phyloP scores from a whole-genome alignment of 2,888 invertebrate genomes.

The Platerodrilus igneus region DNA sequence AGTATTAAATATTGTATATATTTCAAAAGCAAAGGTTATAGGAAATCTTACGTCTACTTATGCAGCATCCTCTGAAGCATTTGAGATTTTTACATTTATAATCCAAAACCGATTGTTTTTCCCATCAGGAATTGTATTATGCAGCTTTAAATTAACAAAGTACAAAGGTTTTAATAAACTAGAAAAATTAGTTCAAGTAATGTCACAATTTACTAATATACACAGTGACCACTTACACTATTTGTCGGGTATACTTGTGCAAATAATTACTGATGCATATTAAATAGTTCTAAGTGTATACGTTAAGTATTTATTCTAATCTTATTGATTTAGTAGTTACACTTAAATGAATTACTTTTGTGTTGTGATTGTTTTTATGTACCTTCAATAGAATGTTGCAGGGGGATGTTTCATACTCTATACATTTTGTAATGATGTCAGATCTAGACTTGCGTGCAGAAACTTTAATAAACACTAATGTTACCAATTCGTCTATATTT shows the following conservation, averaged over 20 bases:
- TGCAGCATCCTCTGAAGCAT: conserved; percentile 28
- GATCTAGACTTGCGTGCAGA: no score
- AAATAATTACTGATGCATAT: no score
- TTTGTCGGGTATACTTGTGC: conserved; percentile 33
- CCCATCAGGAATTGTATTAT: conserved; percentile 37
- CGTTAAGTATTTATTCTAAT: no score
- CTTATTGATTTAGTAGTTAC: no score
- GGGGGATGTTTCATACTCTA: no score
- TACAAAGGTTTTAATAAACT: conserved; percentile 32
- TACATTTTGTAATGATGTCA: no score
- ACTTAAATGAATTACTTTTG: no score
- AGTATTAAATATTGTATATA: conserved; percentile 35
- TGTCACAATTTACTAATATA: conserved; percentile 33
- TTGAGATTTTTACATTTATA: conserved; percentile 33
- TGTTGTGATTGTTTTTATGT: no score
- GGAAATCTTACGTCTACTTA: conserved; percentile 35
- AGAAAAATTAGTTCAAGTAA: conserved; percentile 28
- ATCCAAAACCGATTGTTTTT: conserved; percentile 37
- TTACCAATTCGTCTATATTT: no score
- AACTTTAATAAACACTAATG: no score
- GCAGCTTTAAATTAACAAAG: conserved; percentile 33
- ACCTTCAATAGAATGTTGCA: no score
- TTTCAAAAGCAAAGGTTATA: conserved; percentile 34
- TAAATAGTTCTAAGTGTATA: no score
- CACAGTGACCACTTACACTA: conserved; percentile 35